Base-by-base conservation (phyloP, 2,888 invertebrate genomes). In the Megastigmus dorsalis region DNA sequence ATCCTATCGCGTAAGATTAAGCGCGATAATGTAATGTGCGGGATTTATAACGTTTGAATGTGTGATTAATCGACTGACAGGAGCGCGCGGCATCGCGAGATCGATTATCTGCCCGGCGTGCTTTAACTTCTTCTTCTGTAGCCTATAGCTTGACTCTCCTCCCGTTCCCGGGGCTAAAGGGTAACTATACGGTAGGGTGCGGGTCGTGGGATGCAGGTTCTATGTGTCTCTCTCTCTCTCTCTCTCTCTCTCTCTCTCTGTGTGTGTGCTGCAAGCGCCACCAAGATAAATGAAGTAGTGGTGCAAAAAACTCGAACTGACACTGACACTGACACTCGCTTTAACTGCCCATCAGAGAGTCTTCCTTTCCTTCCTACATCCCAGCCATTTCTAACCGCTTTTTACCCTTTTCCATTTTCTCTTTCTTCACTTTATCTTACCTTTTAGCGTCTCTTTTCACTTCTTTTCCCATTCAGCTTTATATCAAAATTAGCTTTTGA, bases 271-370 rank as follows among this genome's bases (percentile, higher is more conserved):
- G 48, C 60, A 30, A 28, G 23, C 20, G 36, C 38, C 38, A 18
- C 20, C 69, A 69, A 69, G 69, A 69, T 69, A 69, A 69, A 69
- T 69, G 69, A 69, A n/a, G 48, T 23, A 15, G 52, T 18, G 28
- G 15, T 43, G 36, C 1, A 15, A 69, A 69, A 54, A 52, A 28
- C 15, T n/a, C 28, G n/a, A 2, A 50, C 66, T 68, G 59, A 48
- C 48, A 36, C 28, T 38, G 68, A 36, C 59, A 59, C 59, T 48
- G 48, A 20, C 36, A 23, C 33, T 36, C 20, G 60, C 48, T 45
- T 68, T 50, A 48, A 38, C 69, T 36, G 36, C 36, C 45, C 57
- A 43, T 66, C 55, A 30, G 18, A 3, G 18, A n/a, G n/a, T n/a
- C n/a, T 3, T 45, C 2, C 2, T 18, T 18, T 1, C 45, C 13